A percentile compares a stretch with the other conserved stretches of the same genome.
phyloP scores from a whole-genome alignment of 2,888 invertebrate species.

The Onthophagus sagittarius region DNA sequence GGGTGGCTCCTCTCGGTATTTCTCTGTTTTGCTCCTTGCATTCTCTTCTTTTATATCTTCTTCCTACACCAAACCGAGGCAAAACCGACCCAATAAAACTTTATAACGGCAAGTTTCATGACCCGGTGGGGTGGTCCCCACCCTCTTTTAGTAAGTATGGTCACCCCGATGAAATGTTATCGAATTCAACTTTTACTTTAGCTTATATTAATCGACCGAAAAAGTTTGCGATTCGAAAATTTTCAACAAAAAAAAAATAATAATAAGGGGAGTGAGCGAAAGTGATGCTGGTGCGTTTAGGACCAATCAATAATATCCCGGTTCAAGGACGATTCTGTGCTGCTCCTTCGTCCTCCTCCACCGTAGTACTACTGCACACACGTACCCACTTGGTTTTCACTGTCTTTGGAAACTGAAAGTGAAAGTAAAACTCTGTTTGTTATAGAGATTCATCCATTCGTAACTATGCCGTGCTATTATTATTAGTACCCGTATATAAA shows the following conservation, averaged over 20 bases:
- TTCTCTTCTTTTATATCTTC: conserved; percentile 42
- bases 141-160: not conserved
- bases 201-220: too few species aligned
- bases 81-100: conserved; percentile 30
- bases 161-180: not conserved
- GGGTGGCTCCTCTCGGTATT: conserved; percentile 32
- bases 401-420: conserved; percentile 8
- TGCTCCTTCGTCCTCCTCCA: conserved; percentile 34
- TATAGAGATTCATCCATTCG: not conserved
- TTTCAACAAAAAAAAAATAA: not conserved
- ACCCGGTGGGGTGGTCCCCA: not conserved
- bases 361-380: not conserved
- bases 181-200: not conserved
- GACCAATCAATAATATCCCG: conserved; percentile 37
- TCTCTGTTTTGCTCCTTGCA: conserved; percentile 47
- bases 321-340: conserved; percentile 39
- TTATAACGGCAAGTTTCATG: conserved; percentile 27
- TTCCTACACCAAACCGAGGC: conserved; percentile 24
- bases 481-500: not conserved
- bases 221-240: not conserved
- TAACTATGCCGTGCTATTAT: not conserved
- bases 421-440: not conserved
- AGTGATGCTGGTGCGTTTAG: conserved; percentile 45
- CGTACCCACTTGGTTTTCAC: not conserved
- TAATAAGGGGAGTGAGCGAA: conserved; percentile 42